phyloP scores from a whole-genome alignment of 2,113 vertebrate species.

The Bothrops jararaca region DNA sequence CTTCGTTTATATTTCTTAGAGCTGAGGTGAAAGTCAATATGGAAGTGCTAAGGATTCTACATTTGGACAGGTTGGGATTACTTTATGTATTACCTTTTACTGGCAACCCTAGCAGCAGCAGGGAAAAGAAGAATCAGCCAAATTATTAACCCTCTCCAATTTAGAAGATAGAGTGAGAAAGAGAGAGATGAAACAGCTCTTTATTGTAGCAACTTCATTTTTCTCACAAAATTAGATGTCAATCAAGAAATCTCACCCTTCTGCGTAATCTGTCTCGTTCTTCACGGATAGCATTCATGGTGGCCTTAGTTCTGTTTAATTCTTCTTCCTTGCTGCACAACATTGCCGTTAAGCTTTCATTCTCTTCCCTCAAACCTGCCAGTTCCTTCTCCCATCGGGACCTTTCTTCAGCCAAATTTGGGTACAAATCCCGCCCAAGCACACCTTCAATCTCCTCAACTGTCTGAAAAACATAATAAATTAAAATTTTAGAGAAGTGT shows the following conservation, averaged over 20 bases:
- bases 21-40: neutral
- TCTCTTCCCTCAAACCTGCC: constrained; percentile 83
- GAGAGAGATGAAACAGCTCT: neutral
- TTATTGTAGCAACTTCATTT: neutral
- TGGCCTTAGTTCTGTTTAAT: constrained; percentile 82
- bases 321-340: constrained; percentile 87
- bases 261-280: constrained; percentile 83
- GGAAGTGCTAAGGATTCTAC: neutral
- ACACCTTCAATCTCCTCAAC: constrained; percentile 88
- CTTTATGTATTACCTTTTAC: neutral
- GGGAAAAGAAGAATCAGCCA: neutral
- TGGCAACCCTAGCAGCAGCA: neutral
- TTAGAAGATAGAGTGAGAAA: neutral
- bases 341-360: constrained; percentile 86
- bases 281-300: constrained; percentile 80
- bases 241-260: constrained; percentile 68
- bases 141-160: neutral
- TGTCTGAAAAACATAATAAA: constrained; percentile 69
- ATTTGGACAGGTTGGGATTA: neutral
- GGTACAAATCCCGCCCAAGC: constrained; percentile 80
- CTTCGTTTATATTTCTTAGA: neutral
- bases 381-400: constrained; percentile 85
- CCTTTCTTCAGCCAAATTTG: constrained; percentile 83
- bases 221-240: neutral
- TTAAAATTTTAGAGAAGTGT: neutral